Evolutionary conservation across 2,113 vertebrate species (phyloP).

Genomic region (Synodontis membranacea): DNA sequence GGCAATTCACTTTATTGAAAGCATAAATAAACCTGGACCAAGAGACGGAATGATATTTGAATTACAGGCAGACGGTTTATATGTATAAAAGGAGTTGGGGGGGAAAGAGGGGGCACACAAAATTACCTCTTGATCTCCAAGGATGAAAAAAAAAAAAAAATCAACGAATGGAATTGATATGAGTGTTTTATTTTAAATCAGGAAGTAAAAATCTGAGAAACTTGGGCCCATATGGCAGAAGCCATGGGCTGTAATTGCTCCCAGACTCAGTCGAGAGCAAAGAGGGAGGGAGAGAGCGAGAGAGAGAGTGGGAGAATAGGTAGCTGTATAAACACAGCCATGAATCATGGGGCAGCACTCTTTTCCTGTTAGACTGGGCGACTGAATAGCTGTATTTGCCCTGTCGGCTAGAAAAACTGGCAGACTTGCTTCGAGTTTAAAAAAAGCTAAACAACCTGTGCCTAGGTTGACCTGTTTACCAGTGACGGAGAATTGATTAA

Average conservation of each 20-base stretch:
- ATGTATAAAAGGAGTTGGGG: slow-evolving; percentile 28
- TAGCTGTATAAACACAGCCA: slow-evolving; percentile 61
- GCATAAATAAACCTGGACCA: slow-evolving; percentile 20
- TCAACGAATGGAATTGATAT: slow-evolving; percentile 62
- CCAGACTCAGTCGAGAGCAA: slow-evolving; percentile 60
- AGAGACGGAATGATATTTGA: slow-evolving; percentile 34
- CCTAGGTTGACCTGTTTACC: neutral
- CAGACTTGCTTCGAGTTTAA: neutral
- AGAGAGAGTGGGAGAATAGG: slow-evolving; percentile 45
- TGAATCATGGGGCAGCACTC: slow-evolving; percentile 52
- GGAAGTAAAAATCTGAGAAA: slow-evolving; percentile 59
- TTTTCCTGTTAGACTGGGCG: slow-evolving; percentile 37
- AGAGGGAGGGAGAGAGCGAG: slow-evolving; percentile 39
- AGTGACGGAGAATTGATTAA: neutral
- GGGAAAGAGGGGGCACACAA: slow-evolving; percentile 34
- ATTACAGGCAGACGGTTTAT: slow-evolving; percentile 35
- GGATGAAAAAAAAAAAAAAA: slow-evolving; percentile 64
- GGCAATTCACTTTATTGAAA: slow-evolving; percentile 28
- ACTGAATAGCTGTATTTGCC: slow-evolving; percentile 45
- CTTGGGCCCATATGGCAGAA: slow-evolving; percentile 67
- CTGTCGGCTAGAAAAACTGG: slow-evolving; percentile 23
- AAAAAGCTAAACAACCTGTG: neutral
- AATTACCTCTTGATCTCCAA: slow-evolving; percentile 54
- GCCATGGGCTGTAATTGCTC: slow-evolving; percentile 69
- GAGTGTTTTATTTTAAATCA: slow-evolving; percentile 64